Conservation (phyloP, 2,797 vertebrate species). For the Chloroceryle amazona region DNA sequence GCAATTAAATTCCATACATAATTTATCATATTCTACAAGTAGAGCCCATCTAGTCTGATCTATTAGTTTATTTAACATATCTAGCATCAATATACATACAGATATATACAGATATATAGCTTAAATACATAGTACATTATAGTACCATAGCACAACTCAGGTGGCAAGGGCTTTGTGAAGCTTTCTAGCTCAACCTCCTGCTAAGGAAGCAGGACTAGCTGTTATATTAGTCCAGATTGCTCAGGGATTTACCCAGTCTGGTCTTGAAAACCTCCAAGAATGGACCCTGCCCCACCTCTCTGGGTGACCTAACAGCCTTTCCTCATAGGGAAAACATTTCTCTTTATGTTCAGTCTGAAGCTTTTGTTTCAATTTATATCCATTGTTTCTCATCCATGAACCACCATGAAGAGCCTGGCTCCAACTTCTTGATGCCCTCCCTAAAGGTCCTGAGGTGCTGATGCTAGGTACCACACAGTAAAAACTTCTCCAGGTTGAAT, state of each 20-base stretch:
- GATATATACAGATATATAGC: not conserved
- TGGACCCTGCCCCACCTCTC: not conserved
- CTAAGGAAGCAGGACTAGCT: not conserved
- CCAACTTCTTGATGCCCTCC: not conserved
- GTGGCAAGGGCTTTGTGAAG: not conserved
- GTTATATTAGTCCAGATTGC: not conserved
- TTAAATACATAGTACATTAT: not conserved
- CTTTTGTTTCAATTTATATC: not conserved
- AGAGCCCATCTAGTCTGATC: not conserved
- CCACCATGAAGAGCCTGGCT: not conserved
- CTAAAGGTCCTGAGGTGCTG: accelerated
- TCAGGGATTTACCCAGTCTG: not conserved
- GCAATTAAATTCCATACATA: not conserved
- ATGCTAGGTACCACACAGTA: not conserved
- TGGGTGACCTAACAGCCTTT: not conserved
- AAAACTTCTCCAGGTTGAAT: not conserved
- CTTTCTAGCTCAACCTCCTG: not conserved
- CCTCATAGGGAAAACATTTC: not conserved
- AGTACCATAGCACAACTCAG: not conserved
- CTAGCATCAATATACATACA: not conserved
- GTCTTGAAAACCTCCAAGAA: not conserved
- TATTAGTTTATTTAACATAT: not conserved
- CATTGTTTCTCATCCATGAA: not conserved
- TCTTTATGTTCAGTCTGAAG: not conserved
- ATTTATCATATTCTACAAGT: not conserved